Conservation (phyloP, 2,888 invertebrate genomes). For the Apamea sordens region DNA sequence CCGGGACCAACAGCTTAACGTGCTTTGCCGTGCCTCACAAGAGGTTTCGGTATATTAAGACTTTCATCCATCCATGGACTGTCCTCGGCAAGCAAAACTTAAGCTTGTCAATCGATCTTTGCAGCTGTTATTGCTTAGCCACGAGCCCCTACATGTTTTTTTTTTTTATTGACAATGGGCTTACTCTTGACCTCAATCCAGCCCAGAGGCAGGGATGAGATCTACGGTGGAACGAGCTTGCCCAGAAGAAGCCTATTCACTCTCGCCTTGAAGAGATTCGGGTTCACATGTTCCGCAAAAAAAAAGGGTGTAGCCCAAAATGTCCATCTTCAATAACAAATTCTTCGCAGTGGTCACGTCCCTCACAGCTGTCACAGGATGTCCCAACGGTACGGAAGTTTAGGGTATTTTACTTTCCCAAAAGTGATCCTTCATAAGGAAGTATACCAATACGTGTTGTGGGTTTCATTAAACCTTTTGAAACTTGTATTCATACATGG, state of each 20-base stretch:
- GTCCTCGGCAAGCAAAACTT: background rate
- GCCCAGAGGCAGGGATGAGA: no score
- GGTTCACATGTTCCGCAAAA: background rate
- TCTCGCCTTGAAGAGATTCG: no score
- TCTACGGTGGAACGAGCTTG: no score
- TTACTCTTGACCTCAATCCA: no score
- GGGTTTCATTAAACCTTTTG: conserved; percentile 6
- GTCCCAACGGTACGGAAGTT: conserved; percentile 4
- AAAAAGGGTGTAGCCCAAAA: no score
- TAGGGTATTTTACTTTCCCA: conserved; percentile 1
- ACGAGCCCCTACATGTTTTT: rapidly evolving
- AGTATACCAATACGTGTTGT: background rate
- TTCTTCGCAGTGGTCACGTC: conserved; percentile 18
- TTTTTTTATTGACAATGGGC: no score
- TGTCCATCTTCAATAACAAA: background rate
- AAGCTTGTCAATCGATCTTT: background rate
- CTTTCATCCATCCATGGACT: background rate
- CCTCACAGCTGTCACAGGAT: conserved; percentile 18
- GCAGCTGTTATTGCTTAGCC: background rate
- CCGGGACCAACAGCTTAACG: background rate
- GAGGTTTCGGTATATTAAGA: background rate
- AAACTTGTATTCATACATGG: background rate
- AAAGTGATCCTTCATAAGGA: background rate
- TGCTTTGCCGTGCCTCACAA: background rate
- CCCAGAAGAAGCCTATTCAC: no score